These are phyloP conservation scores for Orientallactaga bullata DNA, from an alignment of 2,113 vertebrate species.

Conservation along the genomic window DNA sequence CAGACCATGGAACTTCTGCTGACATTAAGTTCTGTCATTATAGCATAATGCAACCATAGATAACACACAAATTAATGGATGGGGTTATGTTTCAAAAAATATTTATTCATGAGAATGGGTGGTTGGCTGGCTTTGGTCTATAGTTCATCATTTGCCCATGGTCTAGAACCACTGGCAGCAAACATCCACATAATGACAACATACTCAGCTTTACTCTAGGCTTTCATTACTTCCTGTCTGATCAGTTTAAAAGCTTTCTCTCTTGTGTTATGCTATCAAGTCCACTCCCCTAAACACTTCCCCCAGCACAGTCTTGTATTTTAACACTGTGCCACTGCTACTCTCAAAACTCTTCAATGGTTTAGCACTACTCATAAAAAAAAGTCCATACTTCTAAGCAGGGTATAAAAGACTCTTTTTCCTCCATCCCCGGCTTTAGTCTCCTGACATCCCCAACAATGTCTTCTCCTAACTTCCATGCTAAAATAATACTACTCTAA, in stretches of 20 bases:
- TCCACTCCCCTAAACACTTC: constrained; percentile 53
- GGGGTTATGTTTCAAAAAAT: background rate
- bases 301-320: constrained; percentile 51
- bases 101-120: constrained; percentile 26
- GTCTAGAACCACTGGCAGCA: constrained; percentile 16
- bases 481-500: constrained; percentile 22
- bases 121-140: background rate
- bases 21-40: background rate
- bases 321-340: constrained; percentile 52
- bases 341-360: constrained; percentile 66
- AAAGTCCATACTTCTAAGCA: constrained; percentile 29
- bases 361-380: constrained; percentile 56
- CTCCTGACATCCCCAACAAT: constrained; percentile 29
- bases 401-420: constrained; percentile 59
- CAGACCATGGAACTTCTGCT: background rate
- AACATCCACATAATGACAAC: background rate
- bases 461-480: background rate
- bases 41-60: background rate
- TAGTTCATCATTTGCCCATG: background rate
- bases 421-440: constrained; percentile 21
- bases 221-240: constrained; percentile 47
- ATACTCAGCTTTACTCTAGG: background rate
- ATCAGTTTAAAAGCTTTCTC: constrained; percentile 9
- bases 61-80: background rate
- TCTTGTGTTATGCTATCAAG: constrained; percentile 21